phyloP scores from a whole-genome alignment of 2,888 invertebrate genomes.

The Erebia epiphron region DNA sequence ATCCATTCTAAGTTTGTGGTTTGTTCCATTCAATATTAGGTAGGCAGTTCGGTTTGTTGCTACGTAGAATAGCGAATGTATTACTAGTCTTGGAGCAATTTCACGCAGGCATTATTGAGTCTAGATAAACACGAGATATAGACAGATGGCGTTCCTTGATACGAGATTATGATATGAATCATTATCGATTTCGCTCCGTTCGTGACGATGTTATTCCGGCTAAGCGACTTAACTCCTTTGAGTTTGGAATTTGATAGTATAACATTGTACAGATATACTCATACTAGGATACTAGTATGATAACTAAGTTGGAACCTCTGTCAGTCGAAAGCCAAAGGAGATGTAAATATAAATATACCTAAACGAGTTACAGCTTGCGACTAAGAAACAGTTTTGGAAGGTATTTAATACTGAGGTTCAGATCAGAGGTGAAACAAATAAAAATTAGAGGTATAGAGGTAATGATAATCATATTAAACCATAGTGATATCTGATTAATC shows the following conservation, averaged over 20 bases:
- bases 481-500: too few relatives aligned
- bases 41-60: not conserved
- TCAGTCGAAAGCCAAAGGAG: too few relatives aligned
- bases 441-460: too few relatives aligned
- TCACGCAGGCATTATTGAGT: conserved; percentile 21
- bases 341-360: too few relatives aligned
- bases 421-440: too few relatives aligned
- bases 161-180: conserved; percentile 39
- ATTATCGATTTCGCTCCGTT: conserved; percentile 34
- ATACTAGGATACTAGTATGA: too few relatives aligned
- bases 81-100: conserved; percentile 21
- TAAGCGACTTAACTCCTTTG: conserved; percentile 30
- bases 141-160: conserved; percentile 37
- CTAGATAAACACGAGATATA: conserved; percentile 37
- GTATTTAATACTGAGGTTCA: too few relatives aligned
- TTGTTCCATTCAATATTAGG: not conserved
- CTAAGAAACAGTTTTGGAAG: too few relatives aligned
- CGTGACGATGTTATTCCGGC: conserved; percentile 40
- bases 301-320: too few relatives aligned
- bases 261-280: not conserved
- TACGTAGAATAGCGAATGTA: not conserved
- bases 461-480: too few relatives aligned
- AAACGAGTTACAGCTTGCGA: too few relatives aligned
- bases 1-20: too few relatives aligned
- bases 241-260: conserved; percentile 6